Conservation (phyloP, 2,113 vertebrate species). For the Atherinomorus stipes region DNA sequence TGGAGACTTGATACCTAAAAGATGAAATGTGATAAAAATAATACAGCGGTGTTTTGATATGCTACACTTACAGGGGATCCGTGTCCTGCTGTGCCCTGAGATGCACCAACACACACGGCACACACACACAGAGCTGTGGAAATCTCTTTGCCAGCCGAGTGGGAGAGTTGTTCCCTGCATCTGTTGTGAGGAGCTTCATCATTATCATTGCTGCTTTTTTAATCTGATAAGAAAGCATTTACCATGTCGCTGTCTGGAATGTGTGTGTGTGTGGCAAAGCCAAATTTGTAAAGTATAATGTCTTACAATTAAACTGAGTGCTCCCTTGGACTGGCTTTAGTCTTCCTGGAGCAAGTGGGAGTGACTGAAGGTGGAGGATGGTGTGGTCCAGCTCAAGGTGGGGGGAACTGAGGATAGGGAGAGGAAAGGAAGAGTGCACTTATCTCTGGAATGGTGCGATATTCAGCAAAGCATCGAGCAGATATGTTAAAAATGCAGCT, state of each 20-base stretch:
- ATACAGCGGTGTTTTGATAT: slow-evolving; percentile 41
- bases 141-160: background rate
- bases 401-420: slow-evolving; percentile 53
- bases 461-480: slow-evolving; percentile 2
- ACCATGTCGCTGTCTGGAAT: slow-evolving; percentile 45
- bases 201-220: slow-evolving; percentile 39
- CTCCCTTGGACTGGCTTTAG: slow-evolving; percentile 35
- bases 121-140: slow-evolving; percentile 6
- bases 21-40: slow-evolving; percentile 55
- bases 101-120: slow-evolving; percentile 10
- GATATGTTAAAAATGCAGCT: slow-evolving; percentile 32
- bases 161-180: slow-evolving; percentile 21
- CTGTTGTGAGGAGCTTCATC: background rate
- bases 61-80: slow-evolving; percentile 21
- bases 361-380: slow-evolving; percentile 32
- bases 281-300: slow-evolving; percentile 51
- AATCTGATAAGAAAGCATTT: slow-evolving; percentile 62
- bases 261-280: slow-evolving; percentile 24
- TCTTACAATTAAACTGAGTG: slow-evolving; percentile 63
- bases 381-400: slow-evolving; percentile 15
- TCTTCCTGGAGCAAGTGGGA: slow-evolving; percentile 21
- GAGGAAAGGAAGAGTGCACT: slow-evolving; percentile 12
- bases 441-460: slow-evolving; percentile 14
- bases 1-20: slow-evolving; percentile 44
- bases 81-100: slow-evolving; percentile 15